A percentile compares a stretch with the other conserved stretches of the same genome.
These are phyloP conservation scores for Drosophila jambulina DNA, from an alignment of 1,140 invertebrate genomes.

Conservation along the genomic window DNA sequence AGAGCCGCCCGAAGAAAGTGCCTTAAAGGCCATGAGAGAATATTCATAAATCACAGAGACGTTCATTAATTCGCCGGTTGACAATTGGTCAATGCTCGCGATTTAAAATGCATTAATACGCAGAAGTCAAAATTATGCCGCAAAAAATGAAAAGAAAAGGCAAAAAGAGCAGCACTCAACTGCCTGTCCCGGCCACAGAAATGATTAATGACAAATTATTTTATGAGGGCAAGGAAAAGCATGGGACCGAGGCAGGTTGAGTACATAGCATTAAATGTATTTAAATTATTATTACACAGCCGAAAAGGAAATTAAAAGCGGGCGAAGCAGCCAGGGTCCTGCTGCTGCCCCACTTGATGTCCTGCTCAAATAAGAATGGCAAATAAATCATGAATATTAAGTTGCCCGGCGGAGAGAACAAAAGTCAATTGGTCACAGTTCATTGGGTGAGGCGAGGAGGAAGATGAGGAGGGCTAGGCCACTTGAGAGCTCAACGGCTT, in stretches of 20 bases:
- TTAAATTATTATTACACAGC: constrained; percentile 65
- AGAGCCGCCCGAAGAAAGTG: not conserved
- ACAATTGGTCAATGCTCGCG: constrained; percentile 74
- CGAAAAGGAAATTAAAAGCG: constrained; percentile 23
- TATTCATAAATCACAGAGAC: constrained; percentile 64
- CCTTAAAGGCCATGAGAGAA: constrained; percentile 11
- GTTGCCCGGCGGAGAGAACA: constrained; percentile 49
- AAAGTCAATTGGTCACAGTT: constrained; percentile 69
- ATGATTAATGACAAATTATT: constrained; percentile 78
- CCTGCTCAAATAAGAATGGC: constrained; percentile 55
- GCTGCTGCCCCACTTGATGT: constrained; percentile 15
- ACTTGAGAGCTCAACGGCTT: constrained; percentile 70
- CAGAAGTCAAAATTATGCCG: constrained; percentile 16
- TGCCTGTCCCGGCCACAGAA: constrained; percentile 49
- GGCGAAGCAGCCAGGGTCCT: not conserved
- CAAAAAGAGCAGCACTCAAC: constrained; percentile 34
- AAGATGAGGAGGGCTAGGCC: constrained; percentile 12
- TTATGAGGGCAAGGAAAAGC: constrained; percentile 54
- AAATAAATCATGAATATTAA: constrained; percentile 79
- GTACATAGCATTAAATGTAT: constrained; percentile 68
- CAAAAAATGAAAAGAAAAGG: constrained; percentile 27
- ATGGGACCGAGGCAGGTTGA: constrained; percentile 28
- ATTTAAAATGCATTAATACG: constrained; percentile 71
- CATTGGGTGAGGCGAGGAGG: constrained; percentile 24
- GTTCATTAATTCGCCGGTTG: constrained; percentile 70